Conservation (phyloP, 2,888 invertebrate genomes). For the Euproctis similis region DNA sequence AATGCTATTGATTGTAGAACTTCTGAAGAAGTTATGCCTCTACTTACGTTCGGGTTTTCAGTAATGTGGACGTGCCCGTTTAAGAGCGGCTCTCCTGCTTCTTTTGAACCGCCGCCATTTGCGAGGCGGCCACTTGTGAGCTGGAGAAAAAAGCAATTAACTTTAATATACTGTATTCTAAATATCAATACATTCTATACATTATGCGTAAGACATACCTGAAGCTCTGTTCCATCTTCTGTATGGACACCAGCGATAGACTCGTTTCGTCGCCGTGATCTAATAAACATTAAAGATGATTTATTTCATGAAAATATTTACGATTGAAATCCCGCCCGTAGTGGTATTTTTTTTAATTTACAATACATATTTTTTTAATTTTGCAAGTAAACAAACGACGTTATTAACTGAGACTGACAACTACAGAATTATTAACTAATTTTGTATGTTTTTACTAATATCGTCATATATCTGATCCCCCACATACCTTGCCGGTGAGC, state of each 20-base stretch:
- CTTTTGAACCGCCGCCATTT: slow-evolving; percentile 51
- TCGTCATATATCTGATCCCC: too few species aligned
- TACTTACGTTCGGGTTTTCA: slow-evolving; percentile 80
- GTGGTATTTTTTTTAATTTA: too few species aligned
- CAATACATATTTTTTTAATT: too few species aligned
- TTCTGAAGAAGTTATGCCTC: background rate
- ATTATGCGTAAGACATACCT: too few species aligned
- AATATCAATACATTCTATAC: background rate
- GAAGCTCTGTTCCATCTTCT: slow-evolving; percentile 55
- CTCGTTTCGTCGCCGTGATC: slow-evolving; percentile 37
- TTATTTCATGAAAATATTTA: too few species aligned
- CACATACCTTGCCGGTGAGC: slow-evolving; percentile 37
- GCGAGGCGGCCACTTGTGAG: slow-evolving; percentile 48
- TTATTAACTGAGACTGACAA: too few species aligned
- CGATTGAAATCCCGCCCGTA: too few species aligned
- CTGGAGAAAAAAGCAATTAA: too few species aligned
- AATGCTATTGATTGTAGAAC: too few species aligned
- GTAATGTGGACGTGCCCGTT: slow-evolving; percentile 79
- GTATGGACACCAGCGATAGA: slow-evolving; percentile 33
- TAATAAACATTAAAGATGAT: slow-evolving; percentile 14
- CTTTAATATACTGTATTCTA: background rate
- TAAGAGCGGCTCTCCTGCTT: slow-evolving; percentile 65
- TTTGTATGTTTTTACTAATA: too few species aligned
- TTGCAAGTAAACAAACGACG: too few species aligned
- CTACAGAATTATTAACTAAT: too few species aligned